These are phyloP conservation scores for Macrosteles quadrilineatus DNA, from an alignment of 1,140 invertebrate species.

Conservation along the genomic window DNA sequence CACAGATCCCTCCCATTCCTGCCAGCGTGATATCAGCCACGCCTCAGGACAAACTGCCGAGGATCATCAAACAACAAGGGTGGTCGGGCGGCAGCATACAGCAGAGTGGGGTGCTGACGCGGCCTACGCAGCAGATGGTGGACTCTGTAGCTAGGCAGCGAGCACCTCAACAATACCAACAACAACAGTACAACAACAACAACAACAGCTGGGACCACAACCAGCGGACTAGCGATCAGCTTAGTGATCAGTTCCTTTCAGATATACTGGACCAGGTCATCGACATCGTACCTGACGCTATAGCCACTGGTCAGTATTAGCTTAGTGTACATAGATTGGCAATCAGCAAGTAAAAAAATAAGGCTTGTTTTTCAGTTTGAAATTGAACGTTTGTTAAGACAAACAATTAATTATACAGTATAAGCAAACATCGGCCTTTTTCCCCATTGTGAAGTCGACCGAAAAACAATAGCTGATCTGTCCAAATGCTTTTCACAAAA, in stretches of 20 bases:
- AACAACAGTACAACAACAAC: slow-evolving; percentile 36
- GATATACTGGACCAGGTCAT: slow-evolving; percentile 83
- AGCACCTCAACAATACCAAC: neutral
- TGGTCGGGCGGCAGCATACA: slow-evolving; percentile 48
- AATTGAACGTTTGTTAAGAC: too few species aligned
- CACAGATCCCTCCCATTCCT: slow-evolving; percentile 65
- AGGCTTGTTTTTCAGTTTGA: too few species aligned
- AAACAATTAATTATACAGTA: too few species aligned
- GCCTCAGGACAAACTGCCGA: slow-evolving; percentile 62
- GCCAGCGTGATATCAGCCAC: slow-evolving; percentile 65
- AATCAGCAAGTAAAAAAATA: too few species aligned
- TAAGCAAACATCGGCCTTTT: too few species aligned
- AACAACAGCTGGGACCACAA: slow-evolving; percentile 30
- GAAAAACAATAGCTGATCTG: too few species aligned
- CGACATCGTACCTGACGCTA: slow-evolving; percentile 69
- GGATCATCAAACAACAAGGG: slow-evolving; percentile 48
- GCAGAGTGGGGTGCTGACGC: slow-evolving; percentile 25
- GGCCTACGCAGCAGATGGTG: slow-evolving; percentile 43
- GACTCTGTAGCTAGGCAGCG: slow-evolving; percentile 37
- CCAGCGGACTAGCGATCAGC: too few species aligned
- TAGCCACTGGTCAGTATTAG: slow-evolving; percentile 49
- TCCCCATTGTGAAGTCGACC: too few species aligned
- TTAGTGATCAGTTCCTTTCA: slow-evolving; percentile 68
- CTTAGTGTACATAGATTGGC: too few species aligned
- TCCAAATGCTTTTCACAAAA: too few species aligned